Conservation (phyloP, 2,797 vertebrate species). For the Novumbra hubbsi region DNA sequence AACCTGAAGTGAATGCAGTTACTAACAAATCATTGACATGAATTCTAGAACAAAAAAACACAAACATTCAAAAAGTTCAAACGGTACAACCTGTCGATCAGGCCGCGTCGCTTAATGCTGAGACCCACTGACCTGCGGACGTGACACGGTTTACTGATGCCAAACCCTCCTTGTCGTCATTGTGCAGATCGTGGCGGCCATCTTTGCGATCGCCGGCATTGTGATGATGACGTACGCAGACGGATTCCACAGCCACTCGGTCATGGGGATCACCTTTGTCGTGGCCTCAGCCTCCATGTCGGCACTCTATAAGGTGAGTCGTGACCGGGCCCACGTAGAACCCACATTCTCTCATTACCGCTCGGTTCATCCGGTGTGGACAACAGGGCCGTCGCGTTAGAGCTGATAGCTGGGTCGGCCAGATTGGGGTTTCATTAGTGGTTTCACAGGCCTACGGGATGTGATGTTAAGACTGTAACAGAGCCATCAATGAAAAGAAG, state of each 20-base stretch:
- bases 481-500: not conserved
- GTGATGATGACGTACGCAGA: conserved; percentile 98
- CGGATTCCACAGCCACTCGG: conserved; percentile 95
- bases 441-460: not conserved
- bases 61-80: no score
- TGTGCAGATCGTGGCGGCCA: conserved; percentile 92
- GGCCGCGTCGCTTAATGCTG: no score
- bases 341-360: no score
- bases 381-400: no score
- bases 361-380: no score
- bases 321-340: no score
- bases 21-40: no score
- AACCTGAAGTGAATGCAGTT: no score
- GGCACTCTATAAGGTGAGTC: conserved; percentile 98
- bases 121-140: no score
- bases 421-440: not conserved
- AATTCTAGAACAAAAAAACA: no score
- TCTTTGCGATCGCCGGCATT: conserved; percentile 96
- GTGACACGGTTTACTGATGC: no score
- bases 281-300: conserved; percentile 95
- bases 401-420: not conserved
- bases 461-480: not conserved
- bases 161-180: conserved; percentile 17
- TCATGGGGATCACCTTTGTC: conserved; percentile 93
- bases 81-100: no score